Evolutionary conservation across 2,113 vertebrate species (phyloP).

Genomic region (Mixornis gularis): DNA sequence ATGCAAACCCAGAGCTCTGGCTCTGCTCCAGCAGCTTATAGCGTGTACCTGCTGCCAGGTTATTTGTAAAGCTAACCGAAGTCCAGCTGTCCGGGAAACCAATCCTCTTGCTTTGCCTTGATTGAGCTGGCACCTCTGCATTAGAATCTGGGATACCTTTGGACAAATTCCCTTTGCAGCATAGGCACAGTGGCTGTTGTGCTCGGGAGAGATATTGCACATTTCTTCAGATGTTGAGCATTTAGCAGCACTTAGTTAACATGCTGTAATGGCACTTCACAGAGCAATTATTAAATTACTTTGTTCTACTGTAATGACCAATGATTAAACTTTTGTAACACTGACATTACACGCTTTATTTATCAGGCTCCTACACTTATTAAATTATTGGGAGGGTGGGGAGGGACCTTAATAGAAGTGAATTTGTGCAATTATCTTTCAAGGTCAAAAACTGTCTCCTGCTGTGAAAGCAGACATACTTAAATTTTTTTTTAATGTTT

Average conservation of each 20-base stretch:
- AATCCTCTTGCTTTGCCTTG: background rate
- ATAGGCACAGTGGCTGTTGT: background rate
- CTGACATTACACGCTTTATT: slow-evolving; percentile 19
- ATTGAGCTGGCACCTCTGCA: background rate
- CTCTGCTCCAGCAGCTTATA: background rate
- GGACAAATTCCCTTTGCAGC: background rate
- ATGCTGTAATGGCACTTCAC: background rate
- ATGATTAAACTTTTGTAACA: slow-evolving; percentile 31
- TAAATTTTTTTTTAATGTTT: background rate
- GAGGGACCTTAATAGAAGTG: background rate
- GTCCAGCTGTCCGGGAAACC: background rate
- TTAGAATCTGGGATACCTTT: background rate
- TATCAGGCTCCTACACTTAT: background rate
- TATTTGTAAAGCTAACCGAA: background rate
- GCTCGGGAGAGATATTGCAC: background rate
- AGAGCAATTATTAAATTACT: slow-evolving; percentile 50
- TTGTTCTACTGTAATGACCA: slow-evolving; percentile 30
- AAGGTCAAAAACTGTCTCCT: slow-evolving; percentile 13
- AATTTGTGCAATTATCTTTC: slow-evolving; percentile 18
- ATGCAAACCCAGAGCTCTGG: background rate
- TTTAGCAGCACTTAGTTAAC: background rate
- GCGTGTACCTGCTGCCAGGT: background rate
- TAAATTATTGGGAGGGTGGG: slow-evolving; percentile 3
- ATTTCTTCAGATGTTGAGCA: background rate
- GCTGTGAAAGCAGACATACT: background rate